Base-by-base conservation (phyloP, 1,140 invertebrate species). In the Planococcus citri region DNA sequence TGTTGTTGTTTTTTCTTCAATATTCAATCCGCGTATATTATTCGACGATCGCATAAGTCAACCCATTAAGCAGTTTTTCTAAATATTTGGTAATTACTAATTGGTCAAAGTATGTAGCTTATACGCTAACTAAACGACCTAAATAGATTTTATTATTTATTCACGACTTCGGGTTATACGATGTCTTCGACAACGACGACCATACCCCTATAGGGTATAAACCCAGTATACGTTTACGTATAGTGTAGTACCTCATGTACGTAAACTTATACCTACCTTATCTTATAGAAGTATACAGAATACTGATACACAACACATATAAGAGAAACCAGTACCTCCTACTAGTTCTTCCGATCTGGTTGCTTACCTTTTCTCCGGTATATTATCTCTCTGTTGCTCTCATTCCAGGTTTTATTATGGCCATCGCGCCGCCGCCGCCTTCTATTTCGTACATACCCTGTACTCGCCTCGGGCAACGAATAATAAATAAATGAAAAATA, bases 131-230 rank as follows among this genome's bases (percentile, higher is more conserved):
- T 2, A 51, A 51, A 51, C 41, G 41, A 51, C 41, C 41, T 51
- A 51, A 51, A 51, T 51, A 51, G n/a, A 51, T 51, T 51, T 51
- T 51, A 51, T 51, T 17, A 51, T 51, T 51, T 20, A 51, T 51
- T 51, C 41, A 51, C 41, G 10, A 51, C 41, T 51, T 6, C 41
- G 41, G 41, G 41, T 51, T 51, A 51, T 51, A 51, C 41, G 41
- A 51, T 17, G 41, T 51, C 10, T 51, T 51, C 29, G 29, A 12
- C 12, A 6, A 3, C 4, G 29, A 33, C 29, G 29, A 33, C 29
- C 4, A 12, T 33, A 33, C 12, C 29, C n/a, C n/a, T n/a, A n/a
- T n/a, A n/a, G n/a, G n/a, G n/a, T n/a, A n/a, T n/a, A n/a, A n/a
- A n/a, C n/a, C n/a, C n/a, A n/a, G n/a, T n/a, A n/a, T n/a, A n/a